These are phyloP conservation scores for Hypothenemus hampei DNA, from an alignment of 1,140 invertebrate genomes.

Conservation along the genomic window DNA sequence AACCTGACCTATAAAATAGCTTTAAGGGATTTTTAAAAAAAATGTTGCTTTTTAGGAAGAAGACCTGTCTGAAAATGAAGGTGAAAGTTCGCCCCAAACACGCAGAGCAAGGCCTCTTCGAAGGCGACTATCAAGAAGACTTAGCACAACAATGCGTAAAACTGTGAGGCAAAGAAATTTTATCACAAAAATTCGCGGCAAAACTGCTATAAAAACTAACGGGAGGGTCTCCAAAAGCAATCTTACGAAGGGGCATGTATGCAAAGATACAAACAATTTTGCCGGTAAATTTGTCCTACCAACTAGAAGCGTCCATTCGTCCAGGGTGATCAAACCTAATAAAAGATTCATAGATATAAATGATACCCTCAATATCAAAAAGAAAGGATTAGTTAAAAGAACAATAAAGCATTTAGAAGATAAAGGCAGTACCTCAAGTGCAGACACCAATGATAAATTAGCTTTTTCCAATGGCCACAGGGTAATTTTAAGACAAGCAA, in stretches of 20 bases:
- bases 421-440: conserved; percentile 27
- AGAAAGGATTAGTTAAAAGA: conserved; percentile 40
- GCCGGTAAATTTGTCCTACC: conserved; percentile 74
- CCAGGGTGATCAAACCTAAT: conserved; percentile 82
- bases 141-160: conserved; percentile 33
- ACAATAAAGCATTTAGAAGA: conserved; percentile 31
- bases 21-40: neutral
- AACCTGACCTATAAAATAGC: neutral
- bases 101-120: conserved; percentile 29
- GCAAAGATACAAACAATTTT: conserved; percentile 49
- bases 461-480: conserved; percentile 54
- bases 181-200: conserved; percentile 33
- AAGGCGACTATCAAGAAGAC: conserved; percentile 32
- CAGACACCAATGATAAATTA: conserved; percentile 42
- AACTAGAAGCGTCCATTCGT: conserved; percentile 80
- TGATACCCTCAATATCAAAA: conserved; percentile 39
- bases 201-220: conserved; percentile 31
- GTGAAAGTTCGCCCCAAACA: conserved; percentile 31
- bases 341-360: conserved; percentile 67
- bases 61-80: conserved; percentile 28
- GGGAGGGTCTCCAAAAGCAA: conserved; percentile 40
- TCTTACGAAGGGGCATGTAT: conserved; percentile 36
- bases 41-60: conserved; percentile 29
- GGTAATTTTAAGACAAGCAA: conserved; percentile 65
- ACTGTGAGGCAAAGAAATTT: conserved; percentile 34